These are phyloP conservation scores for Cercopithecus mona DNA, from an alignment of 2,113 vertebrate species.

Conservation along the genomic window DNA sequence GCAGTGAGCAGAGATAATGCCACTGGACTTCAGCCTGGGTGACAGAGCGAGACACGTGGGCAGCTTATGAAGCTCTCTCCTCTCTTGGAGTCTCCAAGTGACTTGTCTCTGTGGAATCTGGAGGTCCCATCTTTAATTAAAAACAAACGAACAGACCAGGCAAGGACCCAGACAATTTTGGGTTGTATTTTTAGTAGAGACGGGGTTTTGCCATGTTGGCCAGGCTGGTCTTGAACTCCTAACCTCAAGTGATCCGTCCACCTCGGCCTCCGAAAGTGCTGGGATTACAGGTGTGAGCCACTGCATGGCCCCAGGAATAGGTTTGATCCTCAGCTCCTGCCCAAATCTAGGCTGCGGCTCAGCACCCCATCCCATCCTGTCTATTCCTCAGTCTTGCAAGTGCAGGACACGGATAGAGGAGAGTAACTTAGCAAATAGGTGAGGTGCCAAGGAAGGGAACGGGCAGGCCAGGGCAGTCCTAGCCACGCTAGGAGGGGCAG, in stretches of 20 bases:
- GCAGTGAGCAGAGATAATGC: too few species aligned
- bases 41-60: too few species aligned
- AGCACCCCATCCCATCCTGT: background rate
- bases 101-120: accelerated
- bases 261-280: background rate
- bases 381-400: background rate
- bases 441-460: background rate
- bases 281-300: background rate
- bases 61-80: background rate
- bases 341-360: background rate
- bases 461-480: background rate
- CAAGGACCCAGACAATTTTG: background rate
- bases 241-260: background rate
- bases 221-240: background rate
- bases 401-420: background rate
- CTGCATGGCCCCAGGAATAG: too few species aligned
- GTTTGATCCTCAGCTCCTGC: background rate
- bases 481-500: background rate
- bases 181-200: too few species aligned
- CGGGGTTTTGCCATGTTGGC: background rate
- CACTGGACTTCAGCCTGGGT: too few species aligned
- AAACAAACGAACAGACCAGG: background rate
- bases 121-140: background rate
- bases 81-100: background rate
- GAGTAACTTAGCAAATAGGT: background rate